Conservation (phyloP, 2,797 vertebrate genomes). For the Bradypodion ventrale region DNA sequence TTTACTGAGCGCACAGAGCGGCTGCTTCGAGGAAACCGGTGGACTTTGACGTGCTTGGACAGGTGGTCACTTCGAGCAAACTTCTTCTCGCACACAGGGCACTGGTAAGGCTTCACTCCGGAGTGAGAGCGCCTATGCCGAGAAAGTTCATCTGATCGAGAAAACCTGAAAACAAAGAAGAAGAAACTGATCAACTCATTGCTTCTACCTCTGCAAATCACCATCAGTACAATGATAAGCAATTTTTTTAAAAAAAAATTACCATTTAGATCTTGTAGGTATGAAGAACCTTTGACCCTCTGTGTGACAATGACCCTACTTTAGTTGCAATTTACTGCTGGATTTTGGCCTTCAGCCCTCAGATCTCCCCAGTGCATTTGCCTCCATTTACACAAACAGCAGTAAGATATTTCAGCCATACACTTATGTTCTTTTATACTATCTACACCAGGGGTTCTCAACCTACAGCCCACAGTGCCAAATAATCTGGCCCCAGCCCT, state of each 20-base stretch:
- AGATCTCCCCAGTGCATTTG: too few relatives aligned
- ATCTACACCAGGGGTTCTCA: too few relatives aligned
- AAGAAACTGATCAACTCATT: conserved; percentile 21
- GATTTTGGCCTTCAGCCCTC: not conserved
- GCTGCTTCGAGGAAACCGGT: conserved; percentile 90
- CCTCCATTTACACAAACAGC: not conserved
- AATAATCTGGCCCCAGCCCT: too few relatives aligned
- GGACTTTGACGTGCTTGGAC: conserved; percentile 97
- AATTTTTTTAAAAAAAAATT: not conserved
- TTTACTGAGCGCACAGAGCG: conserved; percentile 84
- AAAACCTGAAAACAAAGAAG: conserved; percentile 83
- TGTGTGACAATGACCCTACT: not conserved
- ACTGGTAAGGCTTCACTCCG: conserved; percentile 95
- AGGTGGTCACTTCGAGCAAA: conserved; percentile 97
- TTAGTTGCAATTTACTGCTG: too few relatives aligned
- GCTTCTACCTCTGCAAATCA: not conserved
- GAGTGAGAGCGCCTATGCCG: conserved; percentile 94
- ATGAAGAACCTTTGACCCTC: not conserved
- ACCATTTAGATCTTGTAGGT: not conserved
- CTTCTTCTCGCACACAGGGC: conserved; percentile 93
- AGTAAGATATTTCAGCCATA: not conserved
- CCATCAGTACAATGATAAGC: not conserved
- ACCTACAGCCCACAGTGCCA: too few relatives aligned
- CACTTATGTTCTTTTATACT: not conserved
- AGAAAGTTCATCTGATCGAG: conserved; percentile 92